These are phyloP conservation scores for Hemibagrus wyckioides DNA, from an alignment of 2,113 vertebrate species.

Conservation along the genomic window DNA sequence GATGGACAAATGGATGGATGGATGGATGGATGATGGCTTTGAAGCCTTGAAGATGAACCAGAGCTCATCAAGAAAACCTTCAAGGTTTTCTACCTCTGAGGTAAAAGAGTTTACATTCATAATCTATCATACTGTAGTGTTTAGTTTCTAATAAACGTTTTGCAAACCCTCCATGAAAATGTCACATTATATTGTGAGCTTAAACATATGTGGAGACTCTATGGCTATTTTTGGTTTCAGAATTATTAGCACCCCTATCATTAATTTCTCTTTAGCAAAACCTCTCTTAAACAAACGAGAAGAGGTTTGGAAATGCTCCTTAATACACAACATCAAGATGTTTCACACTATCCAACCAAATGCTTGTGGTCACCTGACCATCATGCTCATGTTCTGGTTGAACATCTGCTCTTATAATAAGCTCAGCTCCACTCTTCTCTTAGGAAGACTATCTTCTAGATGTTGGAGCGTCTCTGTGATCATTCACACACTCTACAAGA, in stretches of 20 bases:
- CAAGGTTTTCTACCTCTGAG: no score
- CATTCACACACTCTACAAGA: not conserved
- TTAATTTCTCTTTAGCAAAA: no score
- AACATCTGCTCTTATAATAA: not conserved
- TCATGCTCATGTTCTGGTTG: not conserved
- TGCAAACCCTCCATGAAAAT: not conserved
- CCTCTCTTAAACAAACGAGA: no score
- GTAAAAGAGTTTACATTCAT: not conserved
- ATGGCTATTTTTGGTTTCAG: not conserved
- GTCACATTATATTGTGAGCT: not conserved
- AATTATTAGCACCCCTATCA: no score
- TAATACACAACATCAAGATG: not conserved
- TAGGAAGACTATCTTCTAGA: not conserved
- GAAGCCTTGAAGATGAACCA: no score
- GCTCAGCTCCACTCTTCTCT: not conserved
- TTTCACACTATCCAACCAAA: not conserved
- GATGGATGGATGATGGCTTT: no score
- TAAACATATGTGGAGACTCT: not conserved
- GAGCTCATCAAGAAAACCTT: no score
- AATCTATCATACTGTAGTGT: not conserved
- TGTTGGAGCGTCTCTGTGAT: not conserved
- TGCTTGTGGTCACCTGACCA: not conserved
- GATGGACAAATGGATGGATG: no score
- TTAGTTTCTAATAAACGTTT: not conserved
- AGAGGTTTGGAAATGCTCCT: not conserved